Base-by-base conservation (phyloP, 2,888 invertebrate genomes). In the Drosophila subquinaria region DNA sequence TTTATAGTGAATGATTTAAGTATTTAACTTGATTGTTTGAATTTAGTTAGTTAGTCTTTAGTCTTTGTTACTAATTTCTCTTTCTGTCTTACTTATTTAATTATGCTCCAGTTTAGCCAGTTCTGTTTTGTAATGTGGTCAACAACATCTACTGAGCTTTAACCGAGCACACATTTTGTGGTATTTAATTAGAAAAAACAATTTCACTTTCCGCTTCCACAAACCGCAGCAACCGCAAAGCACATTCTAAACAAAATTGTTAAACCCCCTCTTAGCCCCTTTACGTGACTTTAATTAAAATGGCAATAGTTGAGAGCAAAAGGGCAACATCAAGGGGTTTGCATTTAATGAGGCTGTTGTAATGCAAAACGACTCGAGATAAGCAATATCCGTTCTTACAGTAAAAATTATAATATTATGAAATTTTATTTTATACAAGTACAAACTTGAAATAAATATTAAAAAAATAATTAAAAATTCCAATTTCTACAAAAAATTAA, bases 111-210 rank as follows among this genome's bases (percentile, higher is more conserved):
- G 27, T 13, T 17, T 3, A 43, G 38, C 51, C 51, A 40, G 15
- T 9, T 43, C 15, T 11, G 38, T 42, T 61, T 43, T 48, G 30
- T 38, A 38, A 11, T 75, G 73, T 35, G 70, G 70, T 48, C 23
- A 61, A 45, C 8, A 10, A 45, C 8, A 10, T 9, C 13, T 40
- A 13, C 30, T 33, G n/a, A n/a, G 33, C 13, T 48, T n/a, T 53
- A 42, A 48, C 36, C 42, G 42, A 47, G 59, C 43, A 33, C 35
- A 76, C 52, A 61, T 57, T 71, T 65, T 71, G 65, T 38, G 61
- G 53, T 45, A 35, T 61, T 53, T 48, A 59, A 60, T 72, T 51
- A 48, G 40, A 47, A 57, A 57, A 42, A 33, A 43, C 20, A 64
- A 56, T 45, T 62, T 53, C 43, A 53, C 35, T 53, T 53, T 23